Conservation (phyloP, 2,113 vertebrate genomes). For the Petaurus breviceps region DNA sequence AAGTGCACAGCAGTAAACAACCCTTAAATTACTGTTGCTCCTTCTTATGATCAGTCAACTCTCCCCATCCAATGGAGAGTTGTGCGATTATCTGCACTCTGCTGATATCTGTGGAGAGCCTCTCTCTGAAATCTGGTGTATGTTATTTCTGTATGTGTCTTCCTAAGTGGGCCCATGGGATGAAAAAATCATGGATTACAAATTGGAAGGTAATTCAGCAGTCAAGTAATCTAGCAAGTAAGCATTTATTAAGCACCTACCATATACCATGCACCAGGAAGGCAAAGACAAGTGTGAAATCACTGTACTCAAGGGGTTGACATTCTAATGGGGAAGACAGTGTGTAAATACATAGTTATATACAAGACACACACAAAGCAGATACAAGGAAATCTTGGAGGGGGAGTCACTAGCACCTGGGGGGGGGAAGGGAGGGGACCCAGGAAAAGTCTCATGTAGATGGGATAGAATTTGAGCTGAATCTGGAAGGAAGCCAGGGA, state of each 20-base stretch:
- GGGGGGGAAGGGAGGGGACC: neutral
- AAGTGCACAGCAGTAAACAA: constrained; percentile 45
- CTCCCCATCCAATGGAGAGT: neutral
- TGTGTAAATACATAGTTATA: neutral
- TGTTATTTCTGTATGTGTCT: neutral
- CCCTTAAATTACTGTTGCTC: constrained; percentile 54
- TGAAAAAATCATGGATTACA: neutral
- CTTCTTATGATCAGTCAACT: constrained; percentile 51
- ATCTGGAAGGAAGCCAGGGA: neutral
- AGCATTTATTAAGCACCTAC: neutral
- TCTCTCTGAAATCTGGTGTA: neutral
- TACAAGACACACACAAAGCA: neutral
- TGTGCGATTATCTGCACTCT: neutral
- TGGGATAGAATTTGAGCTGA: neutral
- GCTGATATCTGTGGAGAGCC: neutral
- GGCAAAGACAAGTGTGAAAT: neutral
- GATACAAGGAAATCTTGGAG: neutral
- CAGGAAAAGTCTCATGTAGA: neutral
- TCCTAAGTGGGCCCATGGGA: neutral
- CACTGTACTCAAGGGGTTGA: neutral
- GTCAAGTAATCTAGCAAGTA: neutral
- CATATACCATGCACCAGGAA: neutral
- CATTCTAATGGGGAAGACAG: neutral
- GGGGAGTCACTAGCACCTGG: neutral
- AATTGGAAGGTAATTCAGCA: neutral